A percentile compares a stretch with the other conserved stretches of the same genome.
Conservation (phyloP, 1,140 invertebrate species). For the Heliothis subflexa region DNA sequence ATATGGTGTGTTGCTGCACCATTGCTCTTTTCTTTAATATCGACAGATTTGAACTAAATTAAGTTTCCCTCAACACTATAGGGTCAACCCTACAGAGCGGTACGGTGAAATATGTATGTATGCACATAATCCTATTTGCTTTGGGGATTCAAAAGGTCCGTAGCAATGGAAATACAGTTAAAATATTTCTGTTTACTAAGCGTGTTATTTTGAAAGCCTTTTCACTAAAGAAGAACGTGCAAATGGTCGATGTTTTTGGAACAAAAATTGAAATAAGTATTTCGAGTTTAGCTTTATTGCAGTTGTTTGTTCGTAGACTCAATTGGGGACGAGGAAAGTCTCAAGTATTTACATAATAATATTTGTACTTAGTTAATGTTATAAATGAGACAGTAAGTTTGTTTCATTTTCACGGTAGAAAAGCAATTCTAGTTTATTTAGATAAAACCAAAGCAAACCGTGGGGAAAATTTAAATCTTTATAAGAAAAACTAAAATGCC, state of each 20-base stretch:
- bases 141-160: conserved; percentile 29
- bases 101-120: conserved; percentile 17
- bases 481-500: no score
- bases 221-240: conserved; percentile 4
- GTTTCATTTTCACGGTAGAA: no score
- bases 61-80: conserved; percentile 1
- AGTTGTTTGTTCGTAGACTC: no score
- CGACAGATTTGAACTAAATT: conserved; percentile 22
- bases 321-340: no score
- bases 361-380: no score
- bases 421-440: no score
- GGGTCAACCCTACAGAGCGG: conserved; percentile 17
- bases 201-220: conserved; percentile 24
- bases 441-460: no score
- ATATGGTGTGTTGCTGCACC: conserved; percentile 33
- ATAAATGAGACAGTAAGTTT: no score
- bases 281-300: no score
- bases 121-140: conserved; percentile 44
- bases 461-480: no score
- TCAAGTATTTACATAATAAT: no score
- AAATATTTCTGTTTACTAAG: conserved; percentile 26
- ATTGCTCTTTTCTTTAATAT: conserved; percentile 41
- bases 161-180: conserved; percentile 24
- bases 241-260: not conserved
- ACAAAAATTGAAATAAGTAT: not conserved